Base-by-base conservation (phyloP, 2,797 vertebrate species). In the Lophius americanus region DNA sequence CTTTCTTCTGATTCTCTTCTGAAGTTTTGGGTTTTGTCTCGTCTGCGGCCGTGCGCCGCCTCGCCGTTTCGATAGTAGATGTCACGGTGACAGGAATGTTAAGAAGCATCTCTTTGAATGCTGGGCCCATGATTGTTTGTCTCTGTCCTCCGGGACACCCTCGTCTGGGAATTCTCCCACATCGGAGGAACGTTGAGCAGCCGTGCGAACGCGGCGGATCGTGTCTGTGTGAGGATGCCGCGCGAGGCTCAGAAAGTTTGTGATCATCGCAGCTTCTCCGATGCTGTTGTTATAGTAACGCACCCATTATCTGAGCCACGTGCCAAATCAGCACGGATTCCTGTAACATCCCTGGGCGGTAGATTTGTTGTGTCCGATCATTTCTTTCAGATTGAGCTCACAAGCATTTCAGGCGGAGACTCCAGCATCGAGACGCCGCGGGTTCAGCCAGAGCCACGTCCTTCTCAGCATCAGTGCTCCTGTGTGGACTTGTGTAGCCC, bases 51-150 rank as follows among this genome's bases (percentile, higher is more conserved):
- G 23, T 23, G 23, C 23, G 23, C 23, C 23, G 23, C 23, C 23
- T 23, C 23, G 2, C 59, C 2, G n/a, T 76, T 72, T 56, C 46
- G 9, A 68, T 48, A 73, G 49, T 79, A 66, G 82, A 82, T 77
- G 82, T 86, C 83, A 84, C 70, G 46, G 70, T 75, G 61, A 64
- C 71, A 10, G 63, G 84, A 87, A 87, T 80, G 81, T 84, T 78
- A 62, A 82, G 57, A 70, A 73, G 76, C 59, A 60, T n/a, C 64
- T 81, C 65, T 68, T 61, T 79, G 60, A 78, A 33, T 4, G 58
- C 68, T 67, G 2, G 43, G 50, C 52, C 70, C 9, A 67, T 81
- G 69, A 76, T 88, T 49, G 64, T 78, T 64, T 23, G 79, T 73
- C 66, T 64, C 46, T 49, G 52, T 63, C 60, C 52, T 61, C 23